Conservation (phyloP, 2,888 invertebrate species). For the Globia sparganii region DNA sequence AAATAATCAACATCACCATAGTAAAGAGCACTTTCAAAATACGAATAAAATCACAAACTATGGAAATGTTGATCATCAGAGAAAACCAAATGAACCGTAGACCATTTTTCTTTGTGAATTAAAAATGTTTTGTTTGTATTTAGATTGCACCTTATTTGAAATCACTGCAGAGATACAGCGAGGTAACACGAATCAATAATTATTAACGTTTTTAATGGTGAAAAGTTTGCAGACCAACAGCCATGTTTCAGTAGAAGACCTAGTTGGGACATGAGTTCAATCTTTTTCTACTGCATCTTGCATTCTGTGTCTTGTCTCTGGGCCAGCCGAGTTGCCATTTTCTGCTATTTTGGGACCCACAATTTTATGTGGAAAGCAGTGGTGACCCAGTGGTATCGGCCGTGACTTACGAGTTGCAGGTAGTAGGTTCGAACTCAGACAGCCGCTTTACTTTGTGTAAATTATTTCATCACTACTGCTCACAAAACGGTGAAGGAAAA, state of each 20-base stretch:
- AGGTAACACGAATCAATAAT: constrained; percentile 42
- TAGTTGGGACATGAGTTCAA: background rate
- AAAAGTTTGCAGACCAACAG: constrained; percentile 29
- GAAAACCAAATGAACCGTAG: background rate
- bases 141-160: constrained; percentile 46
- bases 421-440: no score
- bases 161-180: constrained; percentile 12
- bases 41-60: background rate
- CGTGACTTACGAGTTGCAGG: no score
- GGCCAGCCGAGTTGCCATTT: background rate
- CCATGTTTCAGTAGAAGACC: background rate
- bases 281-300: background rate
- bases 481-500: no score
- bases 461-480: no score
- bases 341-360: background rate
- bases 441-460: no score
- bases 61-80: background rate
- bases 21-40: background rate
- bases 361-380: no score
- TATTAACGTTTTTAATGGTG: background rate
- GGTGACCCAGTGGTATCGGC: no score
- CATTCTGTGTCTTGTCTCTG: background rate
- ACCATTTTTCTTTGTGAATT: background rate
- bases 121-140: constrained; percentile 16
- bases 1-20: no score